Percentiles rank a stretch among this genome's conserved stretches.
These are phyloP conservation scores for Bombyx mori DNA, from an alignment of 1,140 invertebrate genomes.

Conservation along the genomic window DNA sequence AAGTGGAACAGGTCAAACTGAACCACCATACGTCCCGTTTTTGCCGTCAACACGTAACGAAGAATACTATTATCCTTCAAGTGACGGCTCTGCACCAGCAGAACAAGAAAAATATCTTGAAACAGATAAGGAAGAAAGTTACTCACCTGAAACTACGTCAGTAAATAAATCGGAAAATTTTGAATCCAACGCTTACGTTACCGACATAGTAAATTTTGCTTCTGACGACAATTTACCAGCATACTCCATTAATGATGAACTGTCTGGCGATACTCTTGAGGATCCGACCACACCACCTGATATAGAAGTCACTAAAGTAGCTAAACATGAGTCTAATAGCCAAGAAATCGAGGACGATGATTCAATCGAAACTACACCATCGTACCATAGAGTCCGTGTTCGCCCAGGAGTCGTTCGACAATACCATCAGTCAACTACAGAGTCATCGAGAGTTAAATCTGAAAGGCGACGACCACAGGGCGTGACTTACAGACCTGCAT, in stretches of 20 bases:
- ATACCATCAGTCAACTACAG: constrained; percentile 50
- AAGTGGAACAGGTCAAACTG: constrained; percentile 19
- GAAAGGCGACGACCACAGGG: constrained; percentile 47
- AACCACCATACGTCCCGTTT: constrained; percentile 27
- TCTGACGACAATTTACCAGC: constrained; percentile 28
- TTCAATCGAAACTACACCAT: constrained; percentile 55
- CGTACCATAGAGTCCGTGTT: constrained; percentile 58
- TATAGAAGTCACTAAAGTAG: constrained; percentile 26
- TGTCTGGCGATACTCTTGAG: constrained; percentile 23
- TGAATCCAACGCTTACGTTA: constrained; percentile 21
- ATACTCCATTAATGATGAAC: constrained; percentile 26
- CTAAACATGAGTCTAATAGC: constrained; percentile 22
- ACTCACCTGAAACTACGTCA: constrained; percentile 27
- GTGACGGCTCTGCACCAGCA: constrained; percentile 31
- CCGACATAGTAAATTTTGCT: constrained; percentile 18
- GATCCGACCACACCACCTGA: constrained; percentile 22
- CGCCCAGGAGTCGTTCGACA: constrained; percentile 55
- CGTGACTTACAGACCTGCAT: constrained; percentile 63
- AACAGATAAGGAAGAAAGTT: constrained; percentile 28
- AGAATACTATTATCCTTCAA: constrained; percentile 36
- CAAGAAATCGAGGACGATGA: constrained; percentile 42
- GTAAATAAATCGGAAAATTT: constrained; percentile 22
- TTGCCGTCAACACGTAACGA: constrained; percentile 26
- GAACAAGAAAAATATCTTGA: constrained; percentile 17
- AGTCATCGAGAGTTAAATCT: constrained; percentile 35